These are phyloP conservation scores for Pipistrellus kuhlii DNA, from an alignment of 2,797 vertebrate species.

Conservation along the genomic window DNA sequence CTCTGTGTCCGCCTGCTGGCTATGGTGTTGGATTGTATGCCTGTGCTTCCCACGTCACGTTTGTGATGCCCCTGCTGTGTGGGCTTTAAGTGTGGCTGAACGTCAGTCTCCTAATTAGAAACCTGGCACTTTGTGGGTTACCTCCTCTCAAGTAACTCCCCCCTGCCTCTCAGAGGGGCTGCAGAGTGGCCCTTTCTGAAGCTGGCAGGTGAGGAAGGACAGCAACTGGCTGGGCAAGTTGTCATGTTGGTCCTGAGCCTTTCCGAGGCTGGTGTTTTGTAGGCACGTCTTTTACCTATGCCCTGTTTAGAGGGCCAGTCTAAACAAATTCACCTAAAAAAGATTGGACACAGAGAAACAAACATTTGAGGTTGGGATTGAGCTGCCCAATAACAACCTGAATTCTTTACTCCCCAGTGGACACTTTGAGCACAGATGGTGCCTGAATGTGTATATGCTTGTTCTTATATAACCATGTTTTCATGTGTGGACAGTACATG, in stretches of 20 bases:
- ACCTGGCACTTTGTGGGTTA: background rate
- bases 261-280: background rate
- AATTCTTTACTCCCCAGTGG: background rate
- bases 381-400: background rate
- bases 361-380: background rate
- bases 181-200: background rate
- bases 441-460: background rate
- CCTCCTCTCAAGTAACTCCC: background rate
- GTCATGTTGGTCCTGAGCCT: background rate
- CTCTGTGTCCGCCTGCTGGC: background rate
- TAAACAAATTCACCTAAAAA: background rate
- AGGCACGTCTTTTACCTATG: background rate
- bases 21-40: accelerated
- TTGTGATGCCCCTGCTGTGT: background rate
- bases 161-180: background rate
- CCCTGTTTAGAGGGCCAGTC: background rate
- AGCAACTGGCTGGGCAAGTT: background rate
- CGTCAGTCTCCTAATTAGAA: background rate
- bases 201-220: background rate
- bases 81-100: background rate
- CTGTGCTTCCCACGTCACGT: accelerated
- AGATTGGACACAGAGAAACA: background rate
- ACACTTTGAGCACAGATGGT: background rate
- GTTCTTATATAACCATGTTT: background rate
- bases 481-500: background rate